Conservation (phyloP, 2,888 invertebrate genomes). For the Pherbina coryleti region DNA sequence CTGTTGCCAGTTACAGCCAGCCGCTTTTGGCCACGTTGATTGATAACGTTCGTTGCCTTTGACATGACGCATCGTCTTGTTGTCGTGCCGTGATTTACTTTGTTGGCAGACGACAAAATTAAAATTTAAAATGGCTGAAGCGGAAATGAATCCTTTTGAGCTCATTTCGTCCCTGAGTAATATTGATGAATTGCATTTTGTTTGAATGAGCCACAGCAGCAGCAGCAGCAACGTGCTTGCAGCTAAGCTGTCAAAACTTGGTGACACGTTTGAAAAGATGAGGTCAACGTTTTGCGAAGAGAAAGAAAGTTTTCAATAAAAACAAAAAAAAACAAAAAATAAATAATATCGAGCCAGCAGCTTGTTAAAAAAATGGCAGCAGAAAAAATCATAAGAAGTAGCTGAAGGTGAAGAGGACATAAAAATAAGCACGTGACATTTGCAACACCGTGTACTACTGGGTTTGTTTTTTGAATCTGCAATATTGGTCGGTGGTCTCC, state of each 20-base stretch:
- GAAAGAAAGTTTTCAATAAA: too few relatives aligned
- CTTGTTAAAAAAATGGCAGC: too few relatives aligned
- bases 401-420: too few relatives aligned
- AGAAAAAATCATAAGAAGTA: too few relatives aligned
- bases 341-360: too few relatives aligned
- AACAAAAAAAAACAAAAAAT: too few relatives aligned
- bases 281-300: too few relatives aligned
- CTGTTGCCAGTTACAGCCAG: not conserved
- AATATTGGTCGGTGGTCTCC: too few relatives aligned
- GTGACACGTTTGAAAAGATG: too few relatives aligned
- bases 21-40: constrained; percentile 35
- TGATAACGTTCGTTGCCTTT: constrained; percentile 44
- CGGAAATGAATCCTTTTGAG: constrained; percentile 5
- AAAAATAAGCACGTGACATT: too few relatives aligned
- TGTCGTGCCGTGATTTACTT: constrained; percentile 5
- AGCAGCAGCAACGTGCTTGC: not conserved
- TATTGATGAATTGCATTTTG: not conserved
- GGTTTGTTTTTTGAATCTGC: too few relatives aligned
- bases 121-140: not conserved
- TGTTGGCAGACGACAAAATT: not conserved
- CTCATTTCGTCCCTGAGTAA: not conserved
- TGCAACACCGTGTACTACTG: too few relatives aligned
- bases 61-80: constrained; percentile 25
- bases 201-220: not conserved
- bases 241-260: not conserved